These are phyloP conservation scores for Nycticorax nycticorax DNA, from an alignment of 2,113 vertebrate species.

Conservation along the genomic window DNA sequence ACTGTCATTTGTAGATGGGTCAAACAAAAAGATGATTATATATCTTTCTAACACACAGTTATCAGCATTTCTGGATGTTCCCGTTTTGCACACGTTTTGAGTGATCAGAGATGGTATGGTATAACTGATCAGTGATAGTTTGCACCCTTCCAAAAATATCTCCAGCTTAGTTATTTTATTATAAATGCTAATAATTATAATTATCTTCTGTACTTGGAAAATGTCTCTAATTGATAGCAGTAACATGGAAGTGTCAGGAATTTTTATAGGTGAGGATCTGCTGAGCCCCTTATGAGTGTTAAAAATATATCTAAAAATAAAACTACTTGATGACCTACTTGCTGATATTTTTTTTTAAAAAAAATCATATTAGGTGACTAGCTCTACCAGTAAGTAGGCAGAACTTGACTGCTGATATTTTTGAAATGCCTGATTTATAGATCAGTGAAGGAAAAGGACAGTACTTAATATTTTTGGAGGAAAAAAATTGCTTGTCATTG, in stretches of 20 bases:
- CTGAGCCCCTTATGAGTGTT: neutral
- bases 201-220: neutral
- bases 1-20: rapidly evolving
- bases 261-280: neutral
- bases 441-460: neutral
- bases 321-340: neutral
- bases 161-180: neutral
- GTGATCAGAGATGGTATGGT: neutral
- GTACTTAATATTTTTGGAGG: neutral
- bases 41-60: neutral
- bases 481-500: neutral
- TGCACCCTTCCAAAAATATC: neutral
- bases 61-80: neutral
- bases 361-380: neutral
- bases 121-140: neutral
- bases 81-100: neutral
- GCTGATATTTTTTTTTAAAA: neutral
- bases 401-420: neutral
- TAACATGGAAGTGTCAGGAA: neutral
- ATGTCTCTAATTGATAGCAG: neutral
- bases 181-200: slow-evolving; percentile 1
- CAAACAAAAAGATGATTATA: neutral
- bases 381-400: neutral
- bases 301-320: neutral
- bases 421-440: neutral